Base-by-base conservation (phyloP, 2,797 vertebrate genomes). In the Apogon hyalosoma region DNA sequence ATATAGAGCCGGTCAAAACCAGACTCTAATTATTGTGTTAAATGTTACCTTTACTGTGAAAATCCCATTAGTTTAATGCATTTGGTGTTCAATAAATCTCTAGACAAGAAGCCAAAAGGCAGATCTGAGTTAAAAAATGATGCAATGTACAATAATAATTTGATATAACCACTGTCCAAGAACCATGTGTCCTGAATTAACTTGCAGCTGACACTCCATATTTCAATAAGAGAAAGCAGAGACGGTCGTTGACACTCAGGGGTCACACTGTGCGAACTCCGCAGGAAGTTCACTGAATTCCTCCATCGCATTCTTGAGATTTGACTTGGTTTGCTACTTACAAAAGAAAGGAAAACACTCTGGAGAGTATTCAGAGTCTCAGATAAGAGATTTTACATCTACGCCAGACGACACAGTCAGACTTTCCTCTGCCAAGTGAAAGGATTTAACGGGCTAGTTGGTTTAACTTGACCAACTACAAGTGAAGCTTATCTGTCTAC, bases 291-390 rank as follows among this genome's bases (percentile, higher is more conserved):
- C 49, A 36, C 36, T 41, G 33, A 12, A 87, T 85, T 82, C 49
- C 69, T 65, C 13, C 46, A 8, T 65, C 63, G 4, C 87, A 84
- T 86, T 88, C 86, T 57, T 83, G 18, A 76, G 50, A 60, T 81
- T 69, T 21, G 68, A 61, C 63, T 77, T 21, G 6, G 15, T 63
- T 39, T 33, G 11, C 18, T 56, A 56, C 55, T 45, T 15, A 3
- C 47, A 52, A 50, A 75, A 10, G 13, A 40, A 2, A 13, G 46
- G 48, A 11, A 16, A 61, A 46, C 11, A 7, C 45, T 42, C 33
- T 5, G 4, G 16, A 11, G 39, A 45, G 41, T 3, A 18, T 58
- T 78, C n/a, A 3, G 7, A 61, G 40, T 46, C 12, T 21, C 40
- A 54, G 19, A 58, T 50, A 11, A 52, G 13, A 8, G 11, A 6